phyloP scores from a whole-genome alignment of 2,113 vertebrate species.

The Vulpes ferrilata region DNA sequence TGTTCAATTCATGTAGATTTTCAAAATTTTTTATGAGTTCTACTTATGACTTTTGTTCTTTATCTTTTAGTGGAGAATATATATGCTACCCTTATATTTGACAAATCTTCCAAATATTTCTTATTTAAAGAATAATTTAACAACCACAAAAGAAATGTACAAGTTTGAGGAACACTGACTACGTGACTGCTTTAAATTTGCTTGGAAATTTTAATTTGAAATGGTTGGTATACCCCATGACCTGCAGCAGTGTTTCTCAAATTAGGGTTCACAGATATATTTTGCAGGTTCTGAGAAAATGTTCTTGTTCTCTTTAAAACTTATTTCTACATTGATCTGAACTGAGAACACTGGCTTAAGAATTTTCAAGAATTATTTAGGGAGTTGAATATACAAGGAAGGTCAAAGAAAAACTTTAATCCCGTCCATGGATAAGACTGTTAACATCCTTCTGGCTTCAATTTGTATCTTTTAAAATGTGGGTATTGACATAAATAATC shows the following conservation, averaged over 20 bases:
- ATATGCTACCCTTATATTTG: not conserved
- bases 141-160: not conserved
- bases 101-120: not conserved
- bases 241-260: not conserved
- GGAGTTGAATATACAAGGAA: not conserved
- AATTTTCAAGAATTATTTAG: conserved; percentile 34
- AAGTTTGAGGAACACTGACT: not conserved
- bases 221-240: not conserved
- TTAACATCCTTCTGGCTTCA: not conserved
- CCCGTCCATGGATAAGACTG: not conserved
- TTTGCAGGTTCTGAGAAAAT: not conserved
- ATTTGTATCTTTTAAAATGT: not conserved
- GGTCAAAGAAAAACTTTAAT: not conserved
- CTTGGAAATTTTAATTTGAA: not conserved
- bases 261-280: not conserved
- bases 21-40: not conserved
- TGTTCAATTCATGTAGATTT: not conserved
- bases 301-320: not conserved
- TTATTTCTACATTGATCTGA: not conserved
- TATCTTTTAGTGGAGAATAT: not conserved
- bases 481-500: not conserved
- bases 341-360: not conserved
- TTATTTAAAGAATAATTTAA: conserved; percentile 8
- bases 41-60: not conserved
- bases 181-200: not conserved